phyloP scores from a whole-genome alignment of 2,888 invertebrate species.

The Dryococelus australis region DNA sequence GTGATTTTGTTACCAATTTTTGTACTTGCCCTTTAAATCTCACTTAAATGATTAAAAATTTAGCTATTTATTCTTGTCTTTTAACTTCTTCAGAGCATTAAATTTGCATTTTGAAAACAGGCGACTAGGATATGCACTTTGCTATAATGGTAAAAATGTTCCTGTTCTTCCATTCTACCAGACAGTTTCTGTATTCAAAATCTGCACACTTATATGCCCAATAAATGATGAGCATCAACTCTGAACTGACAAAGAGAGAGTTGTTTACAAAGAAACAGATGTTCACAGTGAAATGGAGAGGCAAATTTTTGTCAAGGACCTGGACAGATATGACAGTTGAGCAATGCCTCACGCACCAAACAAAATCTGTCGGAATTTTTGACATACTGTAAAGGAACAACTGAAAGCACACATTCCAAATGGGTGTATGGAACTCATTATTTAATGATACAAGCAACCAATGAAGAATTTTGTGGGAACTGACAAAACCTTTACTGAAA shows the following conservation, averaged over 20 bases:
- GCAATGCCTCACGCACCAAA: neutral
- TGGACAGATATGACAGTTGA: neutral
- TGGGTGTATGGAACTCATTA: neutral
- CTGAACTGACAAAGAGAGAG: constrained; percentile 6
- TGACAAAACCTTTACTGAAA: neutral
- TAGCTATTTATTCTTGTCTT: too few species aligned
- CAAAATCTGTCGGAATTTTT: neutral
- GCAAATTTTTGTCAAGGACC: constrained; percentile 1
- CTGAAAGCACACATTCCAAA: constrained; percentile 16
- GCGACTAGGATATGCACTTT: neutral
- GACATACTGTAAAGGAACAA: neutral
- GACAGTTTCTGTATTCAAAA: neutral
- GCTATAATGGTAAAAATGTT: neutral
- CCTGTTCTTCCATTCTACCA: neutral
- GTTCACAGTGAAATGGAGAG: neutral
- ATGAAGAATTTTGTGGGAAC: constrained; percentile 18
- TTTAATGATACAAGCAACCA: neutral
- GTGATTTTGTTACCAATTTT: too few species aligned
- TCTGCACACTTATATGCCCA: constrained; percentile 16
- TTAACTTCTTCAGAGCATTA: too few species aligned
- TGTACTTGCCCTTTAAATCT: too few species aligned
- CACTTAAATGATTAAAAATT: too few species aligned
- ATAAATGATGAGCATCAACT: constrained; percentile 11
- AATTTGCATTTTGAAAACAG: neutral
- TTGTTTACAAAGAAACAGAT: neutral